phyloP scores from a whole-genome alignment of 2,797 vertebrate genomes.

The Anniella stebbinsi region DNA sequence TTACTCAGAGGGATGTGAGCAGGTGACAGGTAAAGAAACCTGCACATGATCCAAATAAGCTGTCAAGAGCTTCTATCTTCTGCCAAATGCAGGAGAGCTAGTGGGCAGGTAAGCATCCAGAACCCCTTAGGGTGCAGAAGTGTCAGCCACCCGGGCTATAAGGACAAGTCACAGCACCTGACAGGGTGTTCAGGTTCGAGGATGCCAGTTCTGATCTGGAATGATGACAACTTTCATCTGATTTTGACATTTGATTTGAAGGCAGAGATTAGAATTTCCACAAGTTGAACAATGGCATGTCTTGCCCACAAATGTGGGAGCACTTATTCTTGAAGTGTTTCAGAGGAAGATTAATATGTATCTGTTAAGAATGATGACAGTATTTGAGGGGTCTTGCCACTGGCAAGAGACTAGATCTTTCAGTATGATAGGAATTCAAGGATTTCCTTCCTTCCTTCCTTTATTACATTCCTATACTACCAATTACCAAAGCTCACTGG shows the following conservation, averaged over 20 bases:
- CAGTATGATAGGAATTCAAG: not conserved
- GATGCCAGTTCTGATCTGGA: not conserved
- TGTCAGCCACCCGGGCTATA: not conserved
- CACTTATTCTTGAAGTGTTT: not conserved
- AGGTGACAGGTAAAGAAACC: not conserved
- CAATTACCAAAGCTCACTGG: no score
- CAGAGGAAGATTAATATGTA: not conserved
- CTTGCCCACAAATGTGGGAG: not conserved
- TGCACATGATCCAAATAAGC: not conserved
- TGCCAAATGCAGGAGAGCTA: not conserved
- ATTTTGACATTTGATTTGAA: conserved; percentile 1
- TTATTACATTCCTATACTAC: no score
- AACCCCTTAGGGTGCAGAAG: not conserved
- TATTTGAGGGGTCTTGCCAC: not conserved
- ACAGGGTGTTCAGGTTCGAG: not conserved
- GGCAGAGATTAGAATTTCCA: not conserved
- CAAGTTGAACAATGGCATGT: not conserved
- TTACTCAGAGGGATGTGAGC: not conserved
- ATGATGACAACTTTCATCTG: not conserved
- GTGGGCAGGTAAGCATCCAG: not conserved
- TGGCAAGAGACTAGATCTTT: not conserved
- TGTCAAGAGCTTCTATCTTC: conserved; percentile 3
- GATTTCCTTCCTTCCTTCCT: not conserved
- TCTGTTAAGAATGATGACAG: not conserved
- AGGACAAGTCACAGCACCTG: not conserved